Evolutionary conservation across 2,113 vertebrate species (phyloP).

Genomic region (Dendropsophus ebraccatus): DNA sequence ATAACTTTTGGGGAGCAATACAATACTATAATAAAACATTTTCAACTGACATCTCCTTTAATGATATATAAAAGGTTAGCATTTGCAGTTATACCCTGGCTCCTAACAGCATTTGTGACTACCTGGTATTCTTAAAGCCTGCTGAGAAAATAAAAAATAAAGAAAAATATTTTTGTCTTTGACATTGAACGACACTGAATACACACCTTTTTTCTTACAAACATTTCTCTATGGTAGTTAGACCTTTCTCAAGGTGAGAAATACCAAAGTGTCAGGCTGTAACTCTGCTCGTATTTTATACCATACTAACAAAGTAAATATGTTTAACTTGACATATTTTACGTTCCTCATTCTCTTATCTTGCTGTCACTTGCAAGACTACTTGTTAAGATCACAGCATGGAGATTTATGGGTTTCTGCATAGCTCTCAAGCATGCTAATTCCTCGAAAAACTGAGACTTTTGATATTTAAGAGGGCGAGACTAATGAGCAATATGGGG

Average conservation of each 20-base stretch:
- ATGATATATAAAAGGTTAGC: neutral
- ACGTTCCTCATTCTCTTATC: conserved; percentile 56
- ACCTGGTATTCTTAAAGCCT: neutral
- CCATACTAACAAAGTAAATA: conserved; percentile 52
- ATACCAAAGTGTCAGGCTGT: conserved; percentile 54
- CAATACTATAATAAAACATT: too few relatives aligned
- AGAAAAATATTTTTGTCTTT: conserved; percentile 13
- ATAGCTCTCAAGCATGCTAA: conserved; percentile 53
- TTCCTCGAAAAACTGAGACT: conserved; percentile 40
- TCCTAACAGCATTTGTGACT: neutral
- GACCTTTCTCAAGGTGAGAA: conserved; percentile 55
- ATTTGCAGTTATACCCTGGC: neutral
- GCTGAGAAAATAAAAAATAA: neutral
- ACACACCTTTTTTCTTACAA: conserved; percentile 27
- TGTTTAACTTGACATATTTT: conserved; percentile 59
- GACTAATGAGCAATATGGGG: conserved; percentile 48
- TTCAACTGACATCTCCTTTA: too few relatives aligned
- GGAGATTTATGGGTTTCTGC: conserved; percentile 58
- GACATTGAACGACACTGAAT: conserved; percentile 35
- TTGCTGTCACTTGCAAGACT: conserved; percentile 56
- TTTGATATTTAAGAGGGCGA: conserved; percentile 54
- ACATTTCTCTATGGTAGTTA: conserved; percentile 30
- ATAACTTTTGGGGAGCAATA: too few relatives aligned
- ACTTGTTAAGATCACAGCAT: conserved; percentile 53
- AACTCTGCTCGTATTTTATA: conserved; percentile 51